Conservation (phyloP, 1,140 invertebrate species). For the Lasioglossum baleicum region DNA sequence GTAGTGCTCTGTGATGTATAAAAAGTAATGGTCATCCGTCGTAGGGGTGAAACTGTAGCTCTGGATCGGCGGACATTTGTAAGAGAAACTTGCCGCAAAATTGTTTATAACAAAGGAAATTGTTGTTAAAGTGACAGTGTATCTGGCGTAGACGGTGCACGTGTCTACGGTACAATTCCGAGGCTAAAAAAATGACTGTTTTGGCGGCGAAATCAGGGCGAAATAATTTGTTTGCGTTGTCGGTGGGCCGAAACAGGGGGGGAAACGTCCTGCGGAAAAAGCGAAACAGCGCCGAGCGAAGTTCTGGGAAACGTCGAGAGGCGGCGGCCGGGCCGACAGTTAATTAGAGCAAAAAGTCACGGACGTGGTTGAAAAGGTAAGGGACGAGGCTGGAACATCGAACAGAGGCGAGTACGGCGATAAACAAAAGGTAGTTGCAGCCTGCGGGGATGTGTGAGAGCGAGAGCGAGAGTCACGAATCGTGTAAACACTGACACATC, state of each 20-base stretch:
- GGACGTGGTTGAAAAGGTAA: constrained; percentile 11
- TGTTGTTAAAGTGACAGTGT: too few species aligned
- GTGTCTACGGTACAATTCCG: too few species aligned
- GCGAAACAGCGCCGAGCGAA: background rate
- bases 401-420: background rate
- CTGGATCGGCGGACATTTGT: too few species aligned
- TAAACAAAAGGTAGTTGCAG: constrained; percentile 17
- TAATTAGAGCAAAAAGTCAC: constrained; percentile 42
- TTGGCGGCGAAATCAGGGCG: background rate
- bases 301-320: constrained; percentile 4
- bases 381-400: background rate
- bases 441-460: too few species aligned
- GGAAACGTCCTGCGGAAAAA: background rate
- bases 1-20: too few species aligned
- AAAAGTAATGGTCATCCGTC: too few species aligned
- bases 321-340: background rate
- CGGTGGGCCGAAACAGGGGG: background rate
- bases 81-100: too few species aligned
- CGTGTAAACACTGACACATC: constrained; percentile 17
- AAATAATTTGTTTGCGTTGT: background rate
- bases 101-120: too few species aligned
- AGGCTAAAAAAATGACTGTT: too few species aligned
- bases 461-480: background rate
- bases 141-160: too few species aligned
- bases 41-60: too few species aligned